Evolutionary conservation across 2,888 invertebrate genomes (phyloP).

Genomic region (Nomada fucata): DNA sequence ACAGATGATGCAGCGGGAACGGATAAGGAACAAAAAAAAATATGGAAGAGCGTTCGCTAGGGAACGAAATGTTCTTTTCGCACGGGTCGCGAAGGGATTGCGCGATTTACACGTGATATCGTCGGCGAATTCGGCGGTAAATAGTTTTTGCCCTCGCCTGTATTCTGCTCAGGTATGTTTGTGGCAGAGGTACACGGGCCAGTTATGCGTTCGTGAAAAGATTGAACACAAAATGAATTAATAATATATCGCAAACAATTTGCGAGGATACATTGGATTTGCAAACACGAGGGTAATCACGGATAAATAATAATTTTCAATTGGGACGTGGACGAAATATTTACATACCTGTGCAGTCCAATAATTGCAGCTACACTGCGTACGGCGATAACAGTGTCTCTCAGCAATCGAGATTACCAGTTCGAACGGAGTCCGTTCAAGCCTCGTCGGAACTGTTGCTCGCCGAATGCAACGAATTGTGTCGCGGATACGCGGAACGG

Average conservation of each 20-base stretch:
- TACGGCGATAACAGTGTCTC: background rate
- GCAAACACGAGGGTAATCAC: too few species aligned
- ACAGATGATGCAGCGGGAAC: background rate
- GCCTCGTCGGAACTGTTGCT: background rate
- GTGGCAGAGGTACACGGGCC: too few species aligned
- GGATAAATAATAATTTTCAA: too few species aligned
- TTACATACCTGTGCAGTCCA: too few species aligned
- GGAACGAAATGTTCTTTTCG: background rate
- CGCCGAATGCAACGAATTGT: conserved; percentile 2
- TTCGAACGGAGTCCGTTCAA: background rate
- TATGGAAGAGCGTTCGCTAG: background rate
- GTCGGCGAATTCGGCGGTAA: background rate
- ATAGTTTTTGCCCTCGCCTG: background rate
- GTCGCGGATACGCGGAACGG: background rate
- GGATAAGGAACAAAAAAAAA: background rate
- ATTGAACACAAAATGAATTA: too few species aligned
- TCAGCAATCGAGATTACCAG: background rate
- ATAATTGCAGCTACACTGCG: background rate
- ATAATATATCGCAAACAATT: too few species aligned
- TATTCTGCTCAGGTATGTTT: background rate
- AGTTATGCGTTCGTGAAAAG: background rate
- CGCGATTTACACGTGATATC: background rate
- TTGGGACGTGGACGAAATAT: too few species aligned
- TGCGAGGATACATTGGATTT: too few species aligned
- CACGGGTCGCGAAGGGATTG: background rate